Base-by-base conservation (phyloP, 2,888 invertebrate genomes). In the Anthophora plumipes region DNA sequence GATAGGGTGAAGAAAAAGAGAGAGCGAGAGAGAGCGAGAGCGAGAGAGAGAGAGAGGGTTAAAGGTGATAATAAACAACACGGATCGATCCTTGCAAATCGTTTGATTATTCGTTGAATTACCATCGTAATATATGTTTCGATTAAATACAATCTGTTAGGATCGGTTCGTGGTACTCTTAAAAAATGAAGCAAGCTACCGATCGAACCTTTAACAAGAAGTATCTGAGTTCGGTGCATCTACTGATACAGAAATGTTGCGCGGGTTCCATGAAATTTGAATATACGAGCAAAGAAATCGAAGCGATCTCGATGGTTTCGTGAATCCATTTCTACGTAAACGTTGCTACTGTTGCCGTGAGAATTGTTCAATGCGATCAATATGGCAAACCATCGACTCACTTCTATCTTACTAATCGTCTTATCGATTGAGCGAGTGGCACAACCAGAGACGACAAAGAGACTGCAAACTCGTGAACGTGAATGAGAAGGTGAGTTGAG, bases 371-470 rank as follows among this genome's bases (percentile, higher is more conserved):
- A 43, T 14, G 8, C 12, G 31, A 14, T 20, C 8, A 37, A 17
- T 17, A 17, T 17, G 20, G 11, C 17, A 25, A 63, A 72, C 70
- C 69, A 79, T 79, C 81, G 82, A 74, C 46, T 71, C 70, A 63
- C 66, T 54, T 25, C n/a, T 20, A 37, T 22, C 39, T 50, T 55
- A 37, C 71, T 72, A 60, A 74, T 78, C 71, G 77, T 82, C 83
- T n/a, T 81, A 77, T 70, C 83, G 83, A 82, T 78, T 70, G 79
- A 80, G 81, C 81, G 79, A 82, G 74, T 70, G 69, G 78, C 74
- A 59, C 63, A 72, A 74, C 57, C 70, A 70, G 55, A 74, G 68
- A 78, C 50, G 71, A 59, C 43, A 22, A 31, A 31, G 31, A 31
- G 50, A 59, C 64, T 50, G 60, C 37, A 57, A 37, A 31, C n/a